These are phyloP conservation scores for Collichthys lucidus DNA, from an alignment of 2,113 vertebrate species.

Conservation along the genomic window DNA sequence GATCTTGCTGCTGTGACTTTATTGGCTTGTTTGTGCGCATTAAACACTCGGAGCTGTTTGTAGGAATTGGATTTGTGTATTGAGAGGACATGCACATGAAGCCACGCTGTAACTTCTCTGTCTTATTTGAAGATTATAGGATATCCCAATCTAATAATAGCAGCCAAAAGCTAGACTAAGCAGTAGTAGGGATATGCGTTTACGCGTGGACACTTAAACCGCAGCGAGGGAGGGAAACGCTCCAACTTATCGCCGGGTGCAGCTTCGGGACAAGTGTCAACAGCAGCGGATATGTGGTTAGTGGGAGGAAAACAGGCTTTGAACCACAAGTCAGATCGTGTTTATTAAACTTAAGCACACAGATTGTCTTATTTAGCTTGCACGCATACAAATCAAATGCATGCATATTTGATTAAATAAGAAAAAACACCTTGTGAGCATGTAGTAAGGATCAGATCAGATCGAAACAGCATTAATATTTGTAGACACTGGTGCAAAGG, in stretches of 20 bases:
- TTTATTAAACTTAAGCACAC: not conserved
- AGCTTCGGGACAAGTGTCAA: slow-evolving; percentile 4
- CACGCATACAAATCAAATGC: too few species aligned
- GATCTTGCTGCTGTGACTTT: not conserved
- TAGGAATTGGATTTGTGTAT: slow-evolving; percentile 12
- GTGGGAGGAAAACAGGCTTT: too few species aligned
- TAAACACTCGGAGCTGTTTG: not conserved
- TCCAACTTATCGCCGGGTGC: slow-evolving; percentile 23
- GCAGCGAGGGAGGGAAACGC: not conserved
- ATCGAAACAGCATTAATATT: too few species aligned
- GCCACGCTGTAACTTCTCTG: slow-evolving; percentile 38
- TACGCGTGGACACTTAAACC: slow-evolving; percentile 21
- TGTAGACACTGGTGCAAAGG: too few species aligned
- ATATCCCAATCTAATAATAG: slow-evolving; percentile 73
- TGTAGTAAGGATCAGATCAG: too few species aligned
- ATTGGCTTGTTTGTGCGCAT: slow-evolving; percentile 30
- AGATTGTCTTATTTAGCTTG: too few species aligned
- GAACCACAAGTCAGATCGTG: too few species aligned
- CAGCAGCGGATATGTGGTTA: not conserved
- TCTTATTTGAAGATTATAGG: slow-evolving; percentile 69
- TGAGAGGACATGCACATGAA: not conserved
- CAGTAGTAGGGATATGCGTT: slow-evolving; percentile 40
- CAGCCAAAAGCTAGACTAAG: slow-evolving; percentile 40
- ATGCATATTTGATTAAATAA: too few species aligned
- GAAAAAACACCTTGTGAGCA: too few species aligned